phyloP scores from a whole-genome alignment of 1,140 invertebrate genomes.

The Bilobella aurantiaca region DNA sequence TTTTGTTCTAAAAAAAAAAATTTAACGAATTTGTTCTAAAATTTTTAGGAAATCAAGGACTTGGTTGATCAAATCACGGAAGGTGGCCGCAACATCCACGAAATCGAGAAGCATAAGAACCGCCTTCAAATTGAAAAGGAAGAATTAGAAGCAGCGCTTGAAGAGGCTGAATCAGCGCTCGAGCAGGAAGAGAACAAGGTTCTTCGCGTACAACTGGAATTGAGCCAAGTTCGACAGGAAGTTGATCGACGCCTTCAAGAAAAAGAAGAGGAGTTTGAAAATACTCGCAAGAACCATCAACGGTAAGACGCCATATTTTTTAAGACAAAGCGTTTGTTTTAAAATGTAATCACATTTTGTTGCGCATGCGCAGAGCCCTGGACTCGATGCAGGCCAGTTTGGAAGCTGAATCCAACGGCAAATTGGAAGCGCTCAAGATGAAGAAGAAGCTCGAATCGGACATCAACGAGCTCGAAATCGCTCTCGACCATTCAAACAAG shows the following conservation, averaged over 20 bases:
- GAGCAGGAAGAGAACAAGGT: conserved; percentile 99
- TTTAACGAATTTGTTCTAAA: neutral
- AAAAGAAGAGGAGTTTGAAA: conserved; percentile 99
- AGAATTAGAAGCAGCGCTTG: conserved; percentile 94
- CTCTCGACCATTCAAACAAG: conserved; percentile 94
- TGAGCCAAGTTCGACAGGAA: conserved; percentile 65
- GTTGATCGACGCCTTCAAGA: conserved; percentile 58
- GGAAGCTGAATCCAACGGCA: conserved; percentile 96
- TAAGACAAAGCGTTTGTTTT: no score
- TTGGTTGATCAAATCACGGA: conserved; percentile 95
- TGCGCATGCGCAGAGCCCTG: conserved; percentile 56
- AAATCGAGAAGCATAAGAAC: conserved; percentile 95
- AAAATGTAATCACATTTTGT: neutral
- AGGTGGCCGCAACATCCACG: conserved; percentile 95
- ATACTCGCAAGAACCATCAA: conserved; percentile 97
- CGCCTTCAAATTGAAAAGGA: conserved; percentile 98
- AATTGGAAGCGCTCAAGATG: conserved; percentile 95
- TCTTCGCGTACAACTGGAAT: conserved; percentile 87
- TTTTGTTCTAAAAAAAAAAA: neutral
- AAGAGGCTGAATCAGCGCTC: conserved; percentile 95
- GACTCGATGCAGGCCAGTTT: conserved; percentile 98
- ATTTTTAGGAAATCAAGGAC: conserved; percentile 84
- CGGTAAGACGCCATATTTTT: no score
- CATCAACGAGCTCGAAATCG: conserved; percentile 98
- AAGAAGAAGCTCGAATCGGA: conserved; percentile 99